Conservation (phyloP, 1,140 invertebrate genomes). For the Tetragonula clypearis region DNA sequence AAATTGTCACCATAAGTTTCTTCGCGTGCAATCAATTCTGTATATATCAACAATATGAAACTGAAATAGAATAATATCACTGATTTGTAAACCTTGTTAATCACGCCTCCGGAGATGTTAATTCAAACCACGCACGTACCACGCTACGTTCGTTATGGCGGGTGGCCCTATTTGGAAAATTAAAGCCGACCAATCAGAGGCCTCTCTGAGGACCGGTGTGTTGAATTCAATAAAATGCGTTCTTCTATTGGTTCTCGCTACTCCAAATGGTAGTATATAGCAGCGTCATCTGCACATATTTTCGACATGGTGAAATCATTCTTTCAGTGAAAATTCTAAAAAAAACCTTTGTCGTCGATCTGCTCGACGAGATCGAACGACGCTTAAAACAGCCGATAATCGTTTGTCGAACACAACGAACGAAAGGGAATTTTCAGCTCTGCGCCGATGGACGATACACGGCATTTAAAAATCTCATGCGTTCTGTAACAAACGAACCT, state of each 20-base stretch:
- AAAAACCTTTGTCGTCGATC: conserved; percentile 24
- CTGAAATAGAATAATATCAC: conserved; percentile 20
- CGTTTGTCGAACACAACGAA: background rate
- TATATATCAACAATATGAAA: background rate
- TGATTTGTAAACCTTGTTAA: conserved; percentile 41
- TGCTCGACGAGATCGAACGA: conserved; percentile 9
- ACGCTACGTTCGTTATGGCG: conserved; percentile 75
- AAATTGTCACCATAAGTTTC: conserved; percentile 62
- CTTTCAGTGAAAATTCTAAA: conserved; percentile 35
- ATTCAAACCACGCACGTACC: conserved; percentile 65
- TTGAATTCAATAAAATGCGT: conserved; percentile 8
- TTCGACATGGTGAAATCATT: conserved; percentile 36
- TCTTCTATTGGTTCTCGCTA: conserved; percentile 50
- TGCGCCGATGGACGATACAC: background rate
- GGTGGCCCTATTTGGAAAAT: conserved; percentile 38
- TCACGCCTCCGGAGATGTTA: conserved; percentile 46
- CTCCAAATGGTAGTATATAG: conserved; percentile 53
- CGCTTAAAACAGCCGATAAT: conserved; percentile 21
- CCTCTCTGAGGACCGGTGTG: background rate
- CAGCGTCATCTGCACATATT: conserved; percentile 57
- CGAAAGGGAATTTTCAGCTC: background rate
- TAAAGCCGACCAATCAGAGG: conserved; percentile 32
- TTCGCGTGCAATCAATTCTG: conserved; percentile 7
- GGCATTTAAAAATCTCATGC: background rate
- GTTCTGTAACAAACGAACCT: conserved; percentile 4